Evolutionary conservation across 2,113 vertebrate species (phyloP).

Genomic region (Cyphomyrus discorhynchus): DNA sequence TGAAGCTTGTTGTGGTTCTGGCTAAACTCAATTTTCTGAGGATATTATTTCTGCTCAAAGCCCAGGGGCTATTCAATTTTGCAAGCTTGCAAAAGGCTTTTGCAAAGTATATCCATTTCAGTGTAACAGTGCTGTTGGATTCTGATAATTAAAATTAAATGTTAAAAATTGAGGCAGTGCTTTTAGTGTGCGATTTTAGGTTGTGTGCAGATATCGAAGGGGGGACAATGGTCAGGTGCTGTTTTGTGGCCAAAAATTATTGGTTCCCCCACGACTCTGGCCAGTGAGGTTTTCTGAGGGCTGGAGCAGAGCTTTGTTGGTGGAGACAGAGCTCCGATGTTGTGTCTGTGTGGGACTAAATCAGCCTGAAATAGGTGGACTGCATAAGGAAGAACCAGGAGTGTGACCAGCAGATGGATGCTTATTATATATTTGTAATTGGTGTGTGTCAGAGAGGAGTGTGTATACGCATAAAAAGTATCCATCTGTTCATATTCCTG

Average conservation of each 20-base stretch:
- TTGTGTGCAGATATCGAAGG: background rate
- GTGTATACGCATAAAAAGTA: background rate
- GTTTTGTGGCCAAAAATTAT: background rate
- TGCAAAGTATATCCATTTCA: background rate
- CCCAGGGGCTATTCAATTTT: background rate
- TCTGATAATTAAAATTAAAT: background rate
- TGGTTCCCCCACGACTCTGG: background rate
- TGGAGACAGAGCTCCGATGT: background rate
- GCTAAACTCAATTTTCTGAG: background rate
- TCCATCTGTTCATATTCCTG: background rate
- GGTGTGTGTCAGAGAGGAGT: background rate
- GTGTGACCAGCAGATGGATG: background rate
- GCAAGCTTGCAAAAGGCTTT: background rate
- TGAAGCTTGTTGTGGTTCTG: background rate
- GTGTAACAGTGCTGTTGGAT: background rate
- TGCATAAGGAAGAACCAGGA: background rate
- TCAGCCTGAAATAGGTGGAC: conserved; percentile 2
- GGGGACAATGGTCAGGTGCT: background rate
- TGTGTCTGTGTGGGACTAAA: background rate
- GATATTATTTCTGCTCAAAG: conserved; percentile 2
- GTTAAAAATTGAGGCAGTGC: background rate
- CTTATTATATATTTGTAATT: background rate
- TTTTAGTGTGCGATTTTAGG: background rate
- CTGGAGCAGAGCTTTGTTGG: background rate
- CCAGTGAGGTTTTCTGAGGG: background rate